These are phyloP conservation scores for Malurus alboscapulatus DNA, from an alignment of 2,113 vertebrate species.

Conservation along the genomic window DNA sequence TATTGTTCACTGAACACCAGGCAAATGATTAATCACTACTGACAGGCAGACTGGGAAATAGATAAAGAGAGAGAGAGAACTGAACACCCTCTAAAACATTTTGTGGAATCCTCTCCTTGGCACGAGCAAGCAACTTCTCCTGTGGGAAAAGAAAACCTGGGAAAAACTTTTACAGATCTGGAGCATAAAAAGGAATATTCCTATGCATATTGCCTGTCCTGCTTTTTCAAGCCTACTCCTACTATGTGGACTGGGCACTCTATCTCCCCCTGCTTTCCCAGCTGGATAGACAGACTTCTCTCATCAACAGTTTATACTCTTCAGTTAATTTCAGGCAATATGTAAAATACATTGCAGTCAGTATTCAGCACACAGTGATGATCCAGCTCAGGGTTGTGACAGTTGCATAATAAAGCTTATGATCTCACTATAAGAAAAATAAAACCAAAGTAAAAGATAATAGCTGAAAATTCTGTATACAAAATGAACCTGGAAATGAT, in stretches of 20 bases:
- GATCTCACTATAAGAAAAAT: not conserved
- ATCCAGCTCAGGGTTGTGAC: not conserved
- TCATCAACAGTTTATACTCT: not conserved
- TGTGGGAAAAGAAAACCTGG: not conserved
- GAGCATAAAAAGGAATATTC: not conserved
- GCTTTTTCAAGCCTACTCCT: not conserved
- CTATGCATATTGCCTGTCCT: not conserved
- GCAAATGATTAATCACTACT: not conserved
- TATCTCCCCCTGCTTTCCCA: not conserved
- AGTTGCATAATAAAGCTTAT: not conserved
- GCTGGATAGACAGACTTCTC: not conserved
- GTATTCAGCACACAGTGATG: not conserved
- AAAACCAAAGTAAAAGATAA: not conserved
- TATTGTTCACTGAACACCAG: not conserved
- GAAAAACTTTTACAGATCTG: not conserved
- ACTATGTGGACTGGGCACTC: accelerated
- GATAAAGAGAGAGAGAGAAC: not conserved
- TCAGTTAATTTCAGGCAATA: not conserved
- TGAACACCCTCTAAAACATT: not conserved
- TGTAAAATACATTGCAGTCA: not conserved
- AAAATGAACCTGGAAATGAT: not conserved
- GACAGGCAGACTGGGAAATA: not conserved
- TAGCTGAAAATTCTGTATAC: not conserved
- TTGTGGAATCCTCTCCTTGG: not conserved
- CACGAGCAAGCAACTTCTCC: not conserved